These are phyloP conservation scores for Callimorpha dominula DNA, from an alignment of 2,888 invertebrate genomes.

Conservation along the genomic window DNA sequence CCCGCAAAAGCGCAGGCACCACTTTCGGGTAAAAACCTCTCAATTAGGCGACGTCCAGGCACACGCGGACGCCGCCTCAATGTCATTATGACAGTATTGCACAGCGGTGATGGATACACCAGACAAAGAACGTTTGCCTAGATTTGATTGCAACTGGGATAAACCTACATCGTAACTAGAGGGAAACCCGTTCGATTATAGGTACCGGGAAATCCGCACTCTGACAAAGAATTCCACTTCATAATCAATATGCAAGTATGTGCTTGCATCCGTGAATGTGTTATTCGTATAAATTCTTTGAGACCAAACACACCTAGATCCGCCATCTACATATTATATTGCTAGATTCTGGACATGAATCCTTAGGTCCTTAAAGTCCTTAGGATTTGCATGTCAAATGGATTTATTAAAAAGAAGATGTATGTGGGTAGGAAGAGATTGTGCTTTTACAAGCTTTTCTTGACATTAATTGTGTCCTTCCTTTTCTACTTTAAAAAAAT, in stretches of 20 bases:
- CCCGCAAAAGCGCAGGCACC: too few species aligned
- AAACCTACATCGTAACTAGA: background rate
- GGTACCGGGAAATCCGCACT: background rate
- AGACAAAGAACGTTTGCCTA: too few species aligned
- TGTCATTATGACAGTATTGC: too few species aligned
- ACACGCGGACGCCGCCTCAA: too few species aligned
- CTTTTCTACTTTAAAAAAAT: background rate
- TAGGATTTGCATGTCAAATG: background rate
- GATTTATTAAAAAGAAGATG: background rate
- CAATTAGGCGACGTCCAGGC: too few species aligned
- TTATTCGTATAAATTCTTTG: background rate
- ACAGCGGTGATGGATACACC: too few species aligned
- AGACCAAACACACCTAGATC: background rate
- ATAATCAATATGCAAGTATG: slow-evolving; percentile 2
- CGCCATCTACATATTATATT: background rate
- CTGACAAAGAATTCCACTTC: background rate
- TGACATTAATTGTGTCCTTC: background rate
- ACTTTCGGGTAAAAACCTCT: too few species aligned
- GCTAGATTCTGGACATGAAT: too few species aligned
- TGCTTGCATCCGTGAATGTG: background rate
- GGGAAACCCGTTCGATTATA: background rate
- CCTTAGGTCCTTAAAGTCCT: background rate
- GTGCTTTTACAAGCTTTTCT: background rate
- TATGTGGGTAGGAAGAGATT: background rate
- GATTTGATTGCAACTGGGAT: too few species aligned